Evolutionary conservation across 2,797 vertebrate genomes (phyloP).

Genomic region (Acomys russatus): DNA sequence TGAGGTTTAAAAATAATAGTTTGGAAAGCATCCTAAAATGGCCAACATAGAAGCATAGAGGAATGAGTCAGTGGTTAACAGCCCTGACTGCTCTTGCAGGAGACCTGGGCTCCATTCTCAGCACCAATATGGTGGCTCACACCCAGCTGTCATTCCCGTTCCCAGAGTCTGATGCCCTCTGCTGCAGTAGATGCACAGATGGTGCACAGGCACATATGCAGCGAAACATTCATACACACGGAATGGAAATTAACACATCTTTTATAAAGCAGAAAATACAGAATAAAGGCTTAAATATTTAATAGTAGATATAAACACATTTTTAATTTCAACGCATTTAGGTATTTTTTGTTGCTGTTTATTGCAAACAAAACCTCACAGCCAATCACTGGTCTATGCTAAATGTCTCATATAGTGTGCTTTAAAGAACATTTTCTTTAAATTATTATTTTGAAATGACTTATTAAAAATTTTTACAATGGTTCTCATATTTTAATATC

Average conservation of each 20-base stretch:
- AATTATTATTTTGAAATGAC: slow-evolving; percentile 32
- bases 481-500: neutral
- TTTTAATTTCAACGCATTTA: slow-evolving; percentile 29
- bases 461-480: slow-evolving; percentile 5
- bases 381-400: slow-evolving; percentile 12
- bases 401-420: neutral
- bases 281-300: neutral
- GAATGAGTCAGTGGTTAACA: neutral
- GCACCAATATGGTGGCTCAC: too few relatives aligned
- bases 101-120: neutral
- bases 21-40: slow-evolving; percentile 41
- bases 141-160: neutral
- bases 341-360: neutral
- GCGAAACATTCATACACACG: neutral
- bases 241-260: neutral
- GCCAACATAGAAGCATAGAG: neutral
- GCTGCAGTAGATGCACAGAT: neutral
- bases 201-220: neutral
- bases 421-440: slow-evolving; percentile 23
- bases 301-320: slow-evolving; percentile 37
- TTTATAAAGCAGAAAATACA: neutral
- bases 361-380: neutral
- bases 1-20: neutral
- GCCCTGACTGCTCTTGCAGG: neutral
- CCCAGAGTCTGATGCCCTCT: neutral